Evolutionary conservation across 2,113 vertebrate species (phyloP).

Genomic region (Bos javanicus): DNA sequence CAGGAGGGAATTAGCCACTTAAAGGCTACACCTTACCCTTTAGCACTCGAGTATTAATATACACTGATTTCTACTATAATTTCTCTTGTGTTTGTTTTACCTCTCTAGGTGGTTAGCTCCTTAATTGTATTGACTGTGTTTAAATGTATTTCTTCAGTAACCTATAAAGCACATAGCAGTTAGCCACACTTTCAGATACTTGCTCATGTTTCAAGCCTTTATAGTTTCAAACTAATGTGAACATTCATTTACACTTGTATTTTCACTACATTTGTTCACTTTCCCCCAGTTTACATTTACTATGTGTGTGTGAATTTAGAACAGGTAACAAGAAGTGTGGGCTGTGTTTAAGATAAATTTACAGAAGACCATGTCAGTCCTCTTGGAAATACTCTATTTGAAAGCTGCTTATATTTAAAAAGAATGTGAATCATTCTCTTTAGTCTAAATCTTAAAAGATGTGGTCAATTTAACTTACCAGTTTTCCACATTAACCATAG

Average conservation of each 20-base stretch:
- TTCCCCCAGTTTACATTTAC: neutral
- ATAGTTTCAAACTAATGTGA: neutral
- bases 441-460: slow-evolving; percentile 6
- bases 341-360: neutral
- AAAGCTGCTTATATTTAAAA: slow-evolving; percentile 3
- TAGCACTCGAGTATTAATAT: neutral
- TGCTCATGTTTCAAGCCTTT: neutral
- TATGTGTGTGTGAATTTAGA: neutral
- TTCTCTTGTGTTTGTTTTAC: neutral
- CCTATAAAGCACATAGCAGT: neutral
- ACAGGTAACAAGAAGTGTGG: neutral
- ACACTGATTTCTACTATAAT: neutral
- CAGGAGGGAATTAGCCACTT: neutral
- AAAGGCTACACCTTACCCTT: neutral
- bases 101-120: neutral
- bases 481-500: neutral
- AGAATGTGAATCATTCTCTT: neutral
- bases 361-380: neutral
- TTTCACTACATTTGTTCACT: neutral
- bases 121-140: neutral
- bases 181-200: neutral
- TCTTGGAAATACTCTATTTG: neutral
- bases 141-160: neutral
- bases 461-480: neutral
- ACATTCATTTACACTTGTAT: neutral